phyloP scores from a whole-genome alignment of 2,113 vertebrate genomes.

The Columba janthina region DNA sequence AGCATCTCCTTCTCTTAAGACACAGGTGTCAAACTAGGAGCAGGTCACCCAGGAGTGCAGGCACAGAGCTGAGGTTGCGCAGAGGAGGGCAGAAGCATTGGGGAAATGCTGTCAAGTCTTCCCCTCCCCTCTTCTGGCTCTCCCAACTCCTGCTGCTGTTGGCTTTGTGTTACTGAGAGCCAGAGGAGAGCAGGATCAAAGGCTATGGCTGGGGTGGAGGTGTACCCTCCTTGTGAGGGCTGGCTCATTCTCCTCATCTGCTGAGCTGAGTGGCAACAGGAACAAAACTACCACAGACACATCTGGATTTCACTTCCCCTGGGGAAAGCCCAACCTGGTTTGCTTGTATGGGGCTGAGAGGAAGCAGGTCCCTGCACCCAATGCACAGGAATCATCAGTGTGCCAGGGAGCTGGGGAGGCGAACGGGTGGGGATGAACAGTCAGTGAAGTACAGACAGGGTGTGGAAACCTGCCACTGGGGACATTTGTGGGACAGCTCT shows the following conservation, averaged over 20 bases:
- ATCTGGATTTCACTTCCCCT: not conserved
- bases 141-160: not conserved
- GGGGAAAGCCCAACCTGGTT: not conserved
- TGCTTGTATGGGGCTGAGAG: not conserved
- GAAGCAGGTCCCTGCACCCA: not conserved
- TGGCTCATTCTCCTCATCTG: not conserved
- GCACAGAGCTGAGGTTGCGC: not conserved
- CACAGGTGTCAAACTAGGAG: not conserved
- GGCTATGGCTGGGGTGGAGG: not conserved
- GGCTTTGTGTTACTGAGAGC: not conserved
- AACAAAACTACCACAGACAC: not conserved
- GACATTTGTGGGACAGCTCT: not conserved
- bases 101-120: not conserved
- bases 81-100: not conserved
- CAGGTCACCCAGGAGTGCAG: not conserved
- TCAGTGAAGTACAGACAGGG: not conserved
- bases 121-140: not conserved
- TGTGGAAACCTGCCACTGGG: not conserved
- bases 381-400: not conserved
- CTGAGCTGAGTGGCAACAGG: not conserved
- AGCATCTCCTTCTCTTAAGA: not conserved
- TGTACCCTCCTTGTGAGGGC: not conserved
- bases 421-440: accelerated
- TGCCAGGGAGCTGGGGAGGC: not conserved
- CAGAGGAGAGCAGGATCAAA: not conserved